Conservation (phyloP, 2,888 invertebrate species). For the Cotesia congregata region DNA sequence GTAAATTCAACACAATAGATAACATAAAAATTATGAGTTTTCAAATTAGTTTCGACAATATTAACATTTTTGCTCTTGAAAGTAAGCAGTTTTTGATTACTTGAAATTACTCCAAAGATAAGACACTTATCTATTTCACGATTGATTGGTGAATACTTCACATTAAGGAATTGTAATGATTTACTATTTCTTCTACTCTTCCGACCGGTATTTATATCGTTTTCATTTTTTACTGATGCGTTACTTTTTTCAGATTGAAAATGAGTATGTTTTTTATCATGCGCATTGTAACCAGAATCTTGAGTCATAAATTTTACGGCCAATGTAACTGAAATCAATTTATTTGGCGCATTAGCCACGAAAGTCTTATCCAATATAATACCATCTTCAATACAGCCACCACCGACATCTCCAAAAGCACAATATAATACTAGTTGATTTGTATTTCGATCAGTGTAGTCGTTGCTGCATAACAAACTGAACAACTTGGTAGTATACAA, state of each 20-base stretch:
- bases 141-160: conserved; percentile 7
- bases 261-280: neutral
- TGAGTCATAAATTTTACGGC: conserved; percentile 5
- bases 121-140: neutral
- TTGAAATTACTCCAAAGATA: neutral
- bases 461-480: neutral
- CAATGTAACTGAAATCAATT: conserved; percentile 8
- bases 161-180: neutral
- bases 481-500: neutral
- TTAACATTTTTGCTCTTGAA: conserved; percentile 15
- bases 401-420: conserved; percentile 11
- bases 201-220: neutral
- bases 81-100: neutral
- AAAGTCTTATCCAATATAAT: conserved; percentile 3
- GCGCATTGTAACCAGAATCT: neutral
- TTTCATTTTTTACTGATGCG: neutral
- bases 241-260: neutral
- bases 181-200: neutral
- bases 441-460: neutral
- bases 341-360: conserved; percentile 8
- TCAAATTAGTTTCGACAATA: conserved; percentile 14
- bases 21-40: conserved; percentile 8
- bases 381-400: conserved; percentile 17
- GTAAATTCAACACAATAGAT: conserved; percentile 11
- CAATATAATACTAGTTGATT: conserved; percentile 9